Evolutionary conservation across 2,113 vertebrate genomes (phyloP).

Genomic region (Podarcis cretensis): DNA sequence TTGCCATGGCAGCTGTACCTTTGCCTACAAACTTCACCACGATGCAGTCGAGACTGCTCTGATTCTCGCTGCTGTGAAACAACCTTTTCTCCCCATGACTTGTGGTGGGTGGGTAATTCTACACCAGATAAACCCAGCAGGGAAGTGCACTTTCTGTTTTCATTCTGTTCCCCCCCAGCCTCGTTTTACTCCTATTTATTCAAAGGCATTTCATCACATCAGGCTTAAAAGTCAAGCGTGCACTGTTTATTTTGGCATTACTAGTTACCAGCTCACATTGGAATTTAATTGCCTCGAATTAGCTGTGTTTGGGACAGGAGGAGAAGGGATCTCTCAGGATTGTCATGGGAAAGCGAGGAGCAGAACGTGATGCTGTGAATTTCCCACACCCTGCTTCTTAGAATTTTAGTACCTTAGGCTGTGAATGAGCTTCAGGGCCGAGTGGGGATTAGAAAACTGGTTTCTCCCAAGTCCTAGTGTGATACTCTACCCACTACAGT

Average conservation of each 20-base stretch:
- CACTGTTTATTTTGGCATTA: neutral
- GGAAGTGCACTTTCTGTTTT: neutral
- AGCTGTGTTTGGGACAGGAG: neutral
- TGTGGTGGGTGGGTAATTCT: neutral
- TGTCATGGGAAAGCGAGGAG: conserved; percentile 43
- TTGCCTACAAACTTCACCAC: neutral
- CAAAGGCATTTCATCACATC: neutral
- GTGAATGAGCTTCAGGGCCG: too few relatives aligned
- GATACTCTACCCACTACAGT: too few relatives aligned
- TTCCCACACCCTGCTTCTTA: too few relatives aligned
- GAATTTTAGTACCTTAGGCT: too few relatives aligned
- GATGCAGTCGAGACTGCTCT: too few relatives aligned
- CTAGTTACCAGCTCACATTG: rapidly evolving
- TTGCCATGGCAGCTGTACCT: too few relatives aligned
- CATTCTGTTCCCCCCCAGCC: neutral
- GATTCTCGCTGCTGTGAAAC: too few relatives aligned
- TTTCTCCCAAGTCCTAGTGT: too few relatives aligned
- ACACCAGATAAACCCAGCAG: rapidly evolving
- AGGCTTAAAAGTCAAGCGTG: neutral
- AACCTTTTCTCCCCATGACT: too few relatives aligned
- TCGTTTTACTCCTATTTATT: neutral
- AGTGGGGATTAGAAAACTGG: too few relatives aligned
- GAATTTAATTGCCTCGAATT: conserved; percentile 15
- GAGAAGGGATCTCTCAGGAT: conserved; percentile 28
- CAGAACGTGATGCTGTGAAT: conserved; percentile 3